Percentiles rank a stretch among this genome's conserved stretches.
phyloP scores from a whole-genome alignment of 2,113 vertebrate genomes.

The Macquaria ambigua region DNA sequence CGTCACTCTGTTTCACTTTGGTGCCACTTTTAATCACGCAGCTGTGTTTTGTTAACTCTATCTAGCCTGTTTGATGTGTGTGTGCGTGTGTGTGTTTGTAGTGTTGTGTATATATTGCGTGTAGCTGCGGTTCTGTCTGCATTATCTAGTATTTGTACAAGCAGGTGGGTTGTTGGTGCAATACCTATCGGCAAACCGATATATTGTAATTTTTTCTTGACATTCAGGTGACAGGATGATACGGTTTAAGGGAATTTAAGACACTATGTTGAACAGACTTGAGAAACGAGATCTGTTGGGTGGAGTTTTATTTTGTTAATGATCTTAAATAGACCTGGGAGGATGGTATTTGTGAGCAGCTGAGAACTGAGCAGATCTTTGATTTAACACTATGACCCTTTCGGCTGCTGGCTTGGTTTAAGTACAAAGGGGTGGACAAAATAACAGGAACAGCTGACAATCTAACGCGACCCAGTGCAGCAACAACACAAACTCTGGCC shows the following conservation, averaged over 20 bases:
- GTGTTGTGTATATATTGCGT: neutral
- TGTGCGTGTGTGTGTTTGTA: neutral
- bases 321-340: neutral
- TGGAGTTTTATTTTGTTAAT: neutral
- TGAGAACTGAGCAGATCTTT: neutral
- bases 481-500: neutral
- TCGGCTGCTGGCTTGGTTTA: neutral
- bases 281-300: neutral
- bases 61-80: neutral
- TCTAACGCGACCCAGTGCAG: neutral
- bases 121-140: neutral
- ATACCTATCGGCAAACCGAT: slow-evolving; percentile 41
- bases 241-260: neutral
- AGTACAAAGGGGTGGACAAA: neutral
- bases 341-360: neutral
- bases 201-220: slow-evolving; percentile 56
- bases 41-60: slow-evolving; percentile 22
- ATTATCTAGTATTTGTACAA: neutral
- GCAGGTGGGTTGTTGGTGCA: slow-evolving; percentile 25
- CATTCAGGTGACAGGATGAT: slow-evolving; percentile 35
- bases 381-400: neutral
- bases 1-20: slow-evolving; percentile 41
- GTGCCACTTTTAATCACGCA: slow-evolving; percentile 55
- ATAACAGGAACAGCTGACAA: neutral
- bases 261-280: neutral